Evolutionary conservation across 2,888 invertebrate genomes (phyloP), one percentile per base, ranked within the genome.

Genomic region (Lepidochitona cinerea): DNA sequence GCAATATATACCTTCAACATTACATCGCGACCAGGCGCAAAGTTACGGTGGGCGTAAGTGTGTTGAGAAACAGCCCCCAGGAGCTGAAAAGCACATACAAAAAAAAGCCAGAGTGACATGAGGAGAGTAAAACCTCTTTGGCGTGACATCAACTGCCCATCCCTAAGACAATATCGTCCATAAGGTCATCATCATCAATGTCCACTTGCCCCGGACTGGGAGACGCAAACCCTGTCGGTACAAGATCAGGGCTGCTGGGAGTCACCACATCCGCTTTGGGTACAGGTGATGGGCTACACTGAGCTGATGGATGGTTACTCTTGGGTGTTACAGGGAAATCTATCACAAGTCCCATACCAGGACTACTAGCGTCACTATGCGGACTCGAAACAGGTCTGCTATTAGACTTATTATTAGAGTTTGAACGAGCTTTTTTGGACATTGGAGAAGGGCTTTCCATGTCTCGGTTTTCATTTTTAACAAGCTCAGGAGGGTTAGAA

Each of bases 101-200:
- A n/a, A n/a, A n/a, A n/a, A n/a, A n/a, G n/a, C n/a, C n/a, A n/a
- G n/a, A n/a, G n/a, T n/a, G n/a, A n/a, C n/a, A n/a, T 12, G 18
- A 41, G 9, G 18, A 41, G 9, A 41, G 9, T 12, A 18, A 18
- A 12, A 9, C 9, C 9, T 41, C 9, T 41, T 41, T 9, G 18
- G 41, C 18, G 9, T 18, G 41, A 12, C 41, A 59, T 59, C 59
- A 59, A 59, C 59, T 59, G n/a, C 68, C 68, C 26, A 79, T 76
- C 4, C 82, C 83, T 71, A 83, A 75, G 68, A 96, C 91, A 6
- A 96, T 96, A 89, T 96, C 96, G 90, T 96, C 96, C 95, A 96
- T 96, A 29, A 96, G 93, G 87, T 96, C 96, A 89, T 97, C 96
- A n/a, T n/a, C n/a, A n/a, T n/a, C n/a, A n/a, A n/a, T n/a, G 87